Conservation (phyloP, 2,797 vertebrate genomes). For the Rhinichthys osculus region DNA sequence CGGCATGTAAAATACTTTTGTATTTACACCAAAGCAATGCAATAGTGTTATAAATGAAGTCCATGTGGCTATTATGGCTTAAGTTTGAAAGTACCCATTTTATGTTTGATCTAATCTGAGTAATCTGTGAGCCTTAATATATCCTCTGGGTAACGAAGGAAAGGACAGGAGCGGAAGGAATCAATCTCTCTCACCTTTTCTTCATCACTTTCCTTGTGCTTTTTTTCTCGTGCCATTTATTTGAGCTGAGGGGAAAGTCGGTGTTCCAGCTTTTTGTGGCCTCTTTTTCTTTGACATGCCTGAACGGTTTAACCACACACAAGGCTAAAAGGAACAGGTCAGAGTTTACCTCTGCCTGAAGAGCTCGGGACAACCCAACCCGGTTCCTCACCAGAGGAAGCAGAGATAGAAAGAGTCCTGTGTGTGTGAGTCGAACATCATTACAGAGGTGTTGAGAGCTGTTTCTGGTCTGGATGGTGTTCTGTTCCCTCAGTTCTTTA, state of each 20-base stretch:
- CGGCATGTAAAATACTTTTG: too few species aligned
- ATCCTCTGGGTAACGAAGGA: slow-evolving; percentile 2
- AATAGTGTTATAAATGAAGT: not conserved
- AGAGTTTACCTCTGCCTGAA: slow-evolving; percentile 29
- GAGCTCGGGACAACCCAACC: not conserved
- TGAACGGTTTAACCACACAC: slow-evolving; percentile 35
- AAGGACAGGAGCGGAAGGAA: slow-evolving; percentile 12
- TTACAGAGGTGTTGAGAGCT: slow-evolving; percentile 67
- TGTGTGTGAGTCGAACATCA: slow-evolving; percentile 53
- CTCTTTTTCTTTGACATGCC: not conserved
- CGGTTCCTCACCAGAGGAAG: not conserved
- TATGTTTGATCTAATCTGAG: slow-evolving; percentile 3
- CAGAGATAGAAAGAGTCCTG: slow-evolving; percentile 23
- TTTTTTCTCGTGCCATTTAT: not conserved
- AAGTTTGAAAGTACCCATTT: not conserved
- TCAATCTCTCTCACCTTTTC: slow-evolving; percentile 28
- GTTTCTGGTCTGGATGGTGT: slow-evolving; percentile 66
- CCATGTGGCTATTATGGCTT: not conserved
- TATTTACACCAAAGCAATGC: not conserved
- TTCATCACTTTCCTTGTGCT: not conserved
- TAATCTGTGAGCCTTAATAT: not conserved
- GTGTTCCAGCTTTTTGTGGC: not conserved
- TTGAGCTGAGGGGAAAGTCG: not conserved
- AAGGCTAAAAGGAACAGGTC: slow-evolving; percentile 9
- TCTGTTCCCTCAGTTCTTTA: slow-evolving; percentile 57